Evolutionary conservation across 2,888 invertebrate species (phyloP).

Genomic region (Philereme vetulata): DNA sequence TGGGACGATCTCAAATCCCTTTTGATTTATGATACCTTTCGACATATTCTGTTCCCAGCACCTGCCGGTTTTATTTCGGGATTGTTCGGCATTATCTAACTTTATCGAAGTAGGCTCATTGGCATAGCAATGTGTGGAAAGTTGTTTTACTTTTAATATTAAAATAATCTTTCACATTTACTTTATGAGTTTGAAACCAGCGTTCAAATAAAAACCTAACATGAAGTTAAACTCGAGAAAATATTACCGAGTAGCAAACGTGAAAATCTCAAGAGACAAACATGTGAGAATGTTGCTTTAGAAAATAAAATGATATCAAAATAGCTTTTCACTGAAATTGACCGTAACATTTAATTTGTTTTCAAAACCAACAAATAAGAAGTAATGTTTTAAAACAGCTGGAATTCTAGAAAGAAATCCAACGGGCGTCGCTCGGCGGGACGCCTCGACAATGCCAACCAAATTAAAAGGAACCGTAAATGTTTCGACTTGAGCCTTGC

Average conservation of each 20-base stretch:
- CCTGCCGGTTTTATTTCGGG: constrained; percentile 55
- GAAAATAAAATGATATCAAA: constrained; percentile 22
- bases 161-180: too few species aligned
- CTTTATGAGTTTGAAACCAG: too few species aligned
- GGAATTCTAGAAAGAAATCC: constrained; percentile 78
- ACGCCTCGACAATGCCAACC: constrained; percentile 79
- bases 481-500: constrained; percentile 80
- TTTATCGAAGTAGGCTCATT: constrained; percentile 19
- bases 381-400: constrained; percentile 78
- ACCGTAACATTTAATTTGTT: constrained; percentile 63
- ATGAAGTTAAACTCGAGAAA: too few species aligned
- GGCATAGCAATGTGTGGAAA: constrained; percentile 11
- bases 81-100: constrained; percentile 26
- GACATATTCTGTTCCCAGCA: constrained; percentile 52
- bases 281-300: constrained; percentile 11
- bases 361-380: constrained; percentile 77
- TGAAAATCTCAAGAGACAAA: constrained; percentile 15
- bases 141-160: neutral
- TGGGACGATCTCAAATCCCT: constrained; percentile 58
- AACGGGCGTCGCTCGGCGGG: constrained; percentile 75
- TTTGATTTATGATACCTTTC: constrained; percentile 67
- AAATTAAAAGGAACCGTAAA: constrained; percentile 83
- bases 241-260: too few species aligned
- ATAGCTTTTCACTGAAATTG: constrained; percentile 42
- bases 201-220: too few species aligned